Evolutionary conservation across 2,888 invertebrate species (phyloP).

Genomic region (Rhagium mordax): DNA sequence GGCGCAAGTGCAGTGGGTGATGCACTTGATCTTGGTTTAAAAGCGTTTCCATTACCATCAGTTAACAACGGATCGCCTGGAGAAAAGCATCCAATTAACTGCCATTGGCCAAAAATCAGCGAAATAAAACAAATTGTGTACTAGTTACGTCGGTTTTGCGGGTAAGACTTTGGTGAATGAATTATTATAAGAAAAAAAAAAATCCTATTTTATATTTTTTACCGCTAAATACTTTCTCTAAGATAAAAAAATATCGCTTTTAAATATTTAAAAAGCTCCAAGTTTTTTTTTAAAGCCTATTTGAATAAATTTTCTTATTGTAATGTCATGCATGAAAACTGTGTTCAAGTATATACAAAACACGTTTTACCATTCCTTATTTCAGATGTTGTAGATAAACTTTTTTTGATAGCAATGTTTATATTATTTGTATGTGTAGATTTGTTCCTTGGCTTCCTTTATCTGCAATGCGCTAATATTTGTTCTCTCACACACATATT

Average conservation of each 20-base stretch:
- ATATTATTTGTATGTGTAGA: neutral
- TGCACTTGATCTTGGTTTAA: constrained; percentile 18
- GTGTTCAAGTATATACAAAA: too few relatives aligned
- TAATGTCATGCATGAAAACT: too few relatives aligned
- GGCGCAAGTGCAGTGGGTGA: constrained; percentile 13
- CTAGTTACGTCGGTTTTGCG: neutral
- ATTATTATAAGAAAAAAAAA: neutral
- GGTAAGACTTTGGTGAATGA: neutral
- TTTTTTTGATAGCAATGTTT: neutral
- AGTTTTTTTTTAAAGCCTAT: too few relatives aligned
- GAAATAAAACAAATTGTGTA: neutral
- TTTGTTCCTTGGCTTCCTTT: neutral
- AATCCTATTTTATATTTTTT: neutral
- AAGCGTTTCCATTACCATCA: constrained; percentile 16
- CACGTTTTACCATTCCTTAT: neutral
- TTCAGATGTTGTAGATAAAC: neutral
- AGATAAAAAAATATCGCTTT: too few relatives aligned
- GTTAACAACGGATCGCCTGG: neutral
- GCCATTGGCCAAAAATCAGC: neutral
- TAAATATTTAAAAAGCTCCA: too few relatives aligned
- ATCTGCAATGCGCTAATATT: neutral
- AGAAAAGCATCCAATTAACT: neutral
- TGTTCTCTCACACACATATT: neutral
- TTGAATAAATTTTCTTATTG: too few relatives aligned
- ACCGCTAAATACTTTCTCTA: neutral